A percentile compares a stretch with the other conserved stretches of the same genome.
phyloP scores from a whole-genome alignment of 30 jellyfish, hydroid and myxozoan genomes.

The Sanderia malayensis region DNA sequence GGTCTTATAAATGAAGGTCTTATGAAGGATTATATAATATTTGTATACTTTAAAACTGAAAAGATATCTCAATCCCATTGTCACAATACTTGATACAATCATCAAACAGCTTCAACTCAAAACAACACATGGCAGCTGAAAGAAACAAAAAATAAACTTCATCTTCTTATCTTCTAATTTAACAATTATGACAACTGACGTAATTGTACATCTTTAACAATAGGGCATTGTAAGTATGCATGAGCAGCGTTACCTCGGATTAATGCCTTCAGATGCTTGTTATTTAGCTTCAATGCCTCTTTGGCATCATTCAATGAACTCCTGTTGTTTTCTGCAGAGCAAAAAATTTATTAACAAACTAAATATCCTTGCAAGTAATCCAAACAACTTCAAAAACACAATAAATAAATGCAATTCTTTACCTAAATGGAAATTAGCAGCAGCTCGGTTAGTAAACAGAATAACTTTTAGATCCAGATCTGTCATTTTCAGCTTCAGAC shows the following conservation, averaged over 20 bases:
- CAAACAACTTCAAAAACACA: no score
- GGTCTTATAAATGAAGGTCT: no score
- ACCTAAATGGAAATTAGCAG: conserved; percentile 84
- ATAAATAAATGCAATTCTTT: no score
- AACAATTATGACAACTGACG: no score
- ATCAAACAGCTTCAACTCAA: conserved; percentile 61
- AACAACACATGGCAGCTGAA: conserved; percentile 75
- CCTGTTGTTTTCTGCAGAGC: conserved; percentile 66
- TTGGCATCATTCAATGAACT: conserved; percentile 82
- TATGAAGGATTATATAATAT: no score
- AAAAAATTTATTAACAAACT: conserved; percentile 1
- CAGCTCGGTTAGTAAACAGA: conserved; percentile 86
- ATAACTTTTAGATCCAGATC: conserved; percentile 70
- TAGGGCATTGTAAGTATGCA: no score
- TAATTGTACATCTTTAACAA: no score
- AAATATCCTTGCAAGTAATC: no score
- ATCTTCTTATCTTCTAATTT: background rate
- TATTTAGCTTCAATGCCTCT: conserved; percentile 69
- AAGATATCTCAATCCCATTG: conserved; percentile 78
- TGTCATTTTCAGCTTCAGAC: conserved; percentile 66
- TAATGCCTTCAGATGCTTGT: conserved; percentile 81
- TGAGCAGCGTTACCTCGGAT: no score
- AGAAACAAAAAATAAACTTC: background rate
- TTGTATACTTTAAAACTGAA: conserved; percentile 18
- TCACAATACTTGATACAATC: conserved; percentile 90